A percentile compares a stretch with the other conserved stretches of the same genome.
Conservation (phyloP, 1,140 invertebrate genomes). For the Drosophila rhopaloa region DNA sequence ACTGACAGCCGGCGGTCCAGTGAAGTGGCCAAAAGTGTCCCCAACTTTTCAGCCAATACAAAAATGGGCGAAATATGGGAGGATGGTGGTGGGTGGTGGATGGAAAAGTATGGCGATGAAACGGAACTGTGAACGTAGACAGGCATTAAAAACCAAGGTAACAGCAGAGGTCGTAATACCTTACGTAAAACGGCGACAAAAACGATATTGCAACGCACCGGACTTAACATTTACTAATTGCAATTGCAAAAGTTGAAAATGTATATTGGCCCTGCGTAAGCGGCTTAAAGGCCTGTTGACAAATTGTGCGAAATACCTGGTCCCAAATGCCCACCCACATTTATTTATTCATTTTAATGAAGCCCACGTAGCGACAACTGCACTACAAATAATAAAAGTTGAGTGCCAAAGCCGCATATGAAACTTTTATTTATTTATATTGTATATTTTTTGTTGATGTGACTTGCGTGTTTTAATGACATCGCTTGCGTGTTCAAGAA, state of each 20-base stretch:
- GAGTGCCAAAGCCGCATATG: conserved; percentile 7
- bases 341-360: conserved; percentile 34
- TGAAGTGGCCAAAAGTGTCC: conserved; percentile 28
- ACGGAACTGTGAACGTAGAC: conserved; percentile 17
- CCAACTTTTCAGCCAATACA: conserved; percentile 2
- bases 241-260: conserved; percentile 45
- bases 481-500: conserved; percentile 62
- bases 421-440: conserved; percentile 25
- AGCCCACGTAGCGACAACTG: conserved; percentile 26
- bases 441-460: conserved; percentile 29
- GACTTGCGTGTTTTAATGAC: conserved; percentile 67
- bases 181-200: conserved; percentile 55
- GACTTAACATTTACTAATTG: conserved; percentile 63
- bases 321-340: conserved; percentile 22
- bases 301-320: conserved; percentile 39
- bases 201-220: conserved; percentile 19
- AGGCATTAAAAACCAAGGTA: conserved; percentile 23
- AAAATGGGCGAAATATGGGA: neutral
- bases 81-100: neutral
- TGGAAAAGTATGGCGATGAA: conserved; percentile 1
- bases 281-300: conserved; percentile 35
- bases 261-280: conserved; percentile 28
- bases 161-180: conserved; percentile 5
- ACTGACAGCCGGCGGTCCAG: conserved; percentile 25
- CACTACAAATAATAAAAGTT: conserved; percentile 24